Conservation (phyloP, 2,797 vertebrate species). For the Pygocentrus nattereri region DNA sequence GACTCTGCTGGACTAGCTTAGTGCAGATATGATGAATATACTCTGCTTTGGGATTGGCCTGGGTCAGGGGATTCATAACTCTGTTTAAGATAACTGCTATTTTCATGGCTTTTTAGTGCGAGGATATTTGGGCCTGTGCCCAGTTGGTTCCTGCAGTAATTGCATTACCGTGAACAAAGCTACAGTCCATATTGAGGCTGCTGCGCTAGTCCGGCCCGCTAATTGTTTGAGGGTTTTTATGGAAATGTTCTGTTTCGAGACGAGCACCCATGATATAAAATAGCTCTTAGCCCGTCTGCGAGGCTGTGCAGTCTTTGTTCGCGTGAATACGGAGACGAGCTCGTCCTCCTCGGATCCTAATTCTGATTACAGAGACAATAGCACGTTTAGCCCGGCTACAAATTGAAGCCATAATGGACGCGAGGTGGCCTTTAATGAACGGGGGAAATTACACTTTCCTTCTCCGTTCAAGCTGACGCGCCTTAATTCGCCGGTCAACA, state of each 20-base stretch:
- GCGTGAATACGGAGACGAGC: constrained; percentile 35
- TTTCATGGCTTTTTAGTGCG: constrained; percentile 81
- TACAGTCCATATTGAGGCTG: constrained; percentile 52
- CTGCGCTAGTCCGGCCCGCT: constrained; percentile 2
- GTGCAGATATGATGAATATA: constrained; percentile 80
- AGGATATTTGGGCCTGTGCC: constrained; percentile 79
- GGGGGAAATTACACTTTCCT: constrained; percentile 66
- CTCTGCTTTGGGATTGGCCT: constrained; percentile 79
- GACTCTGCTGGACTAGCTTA: constrained; percentile 70
- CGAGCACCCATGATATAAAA: constrained; percentile 10
- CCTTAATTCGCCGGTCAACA: constrained; percentile 78
- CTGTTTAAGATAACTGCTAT: constrained; percentile 82
- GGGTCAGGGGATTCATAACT: constrained; percentile 84
- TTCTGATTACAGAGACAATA: constrained; percentile 58
- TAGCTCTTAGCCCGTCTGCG: not conserved
- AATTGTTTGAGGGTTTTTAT: constrained; percentile 29
- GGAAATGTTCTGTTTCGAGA: not conserved
- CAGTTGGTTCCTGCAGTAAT: constrained; percentile 78
- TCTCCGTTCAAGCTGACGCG: constrained; percentile 72
- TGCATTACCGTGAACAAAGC: constrained; percentile 76
- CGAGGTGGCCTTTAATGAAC: constrained; percentile 59
- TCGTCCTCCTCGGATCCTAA: constrained; percentile 30
- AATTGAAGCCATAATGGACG: constrained; percentile 46
- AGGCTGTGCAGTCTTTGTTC: constrained; percentile 43
- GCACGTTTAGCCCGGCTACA: constrained; percentile 46